Conservation (phyloP, 2,797 vertebrate genomes). For the Sebastes minor region DNA sequence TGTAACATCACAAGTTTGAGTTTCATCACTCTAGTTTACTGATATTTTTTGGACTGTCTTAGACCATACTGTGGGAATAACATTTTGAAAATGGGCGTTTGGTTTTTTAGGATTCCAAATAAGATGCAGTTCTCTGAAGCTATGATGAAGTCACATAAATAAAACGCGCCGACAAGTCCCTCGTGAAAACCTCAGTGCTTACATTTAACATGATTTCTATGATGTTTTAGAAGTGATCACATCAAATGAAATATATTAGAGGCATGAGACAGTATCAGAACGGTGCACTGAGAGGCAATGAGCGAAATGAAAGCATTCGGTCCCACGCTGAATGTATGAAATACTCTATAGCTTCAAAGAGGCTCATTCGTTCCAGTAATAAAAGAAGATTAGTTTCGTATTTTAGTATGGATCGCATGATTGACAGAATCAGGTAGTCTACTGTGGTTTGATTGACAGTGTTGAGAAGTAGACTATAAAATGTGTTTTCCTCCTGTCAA, state of each 20-base stretch:
- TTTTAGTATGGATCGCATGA: not conserved
- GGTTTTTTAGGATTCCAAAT: conserved; percentile 1
- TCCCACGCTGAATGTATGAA: not conserved
- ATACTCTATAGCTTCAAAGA: not conserved
- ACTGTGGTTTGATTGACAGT: not conserved
- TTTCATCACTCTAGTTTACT: not conserved
- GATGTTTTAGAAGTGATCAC: conserved; percentile 31
- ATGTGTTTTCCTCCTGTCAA: not conserved
- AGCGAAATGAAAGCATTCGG: conserved; percentile 7
- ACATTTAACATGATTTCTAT: conserved; percentile 10
- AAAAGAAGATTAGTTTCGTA: not conserved
- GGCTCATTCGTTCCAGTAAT: not conserved
- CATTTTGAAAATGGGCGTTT: not conserved
- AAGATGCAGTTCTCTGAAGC: conserved; percentile 4
- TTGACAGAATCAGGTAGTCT: conserved; percentile 6
- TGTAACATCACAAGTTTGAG: too few relatives aligned
- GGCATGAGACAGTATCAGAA: not conserved
- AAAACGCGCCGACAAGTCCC: conserved; percentile 3
- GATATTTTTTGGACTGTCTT: not conserved
- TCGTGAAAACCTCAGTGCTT: not conserved
- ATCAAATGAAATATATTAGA: conserved; percentile 33
- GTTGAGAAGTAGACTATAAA: not conserved
- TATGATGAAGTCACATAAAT: conserved; percentile 30
- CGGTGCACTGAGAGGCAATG: not conserved
- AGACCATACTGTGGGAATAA: too few relatives aligned